phyloP scores from a whole-genome alignment of 2,797 vertebrate genomes.

The Pipistrellus pipistrellus region DNA sequence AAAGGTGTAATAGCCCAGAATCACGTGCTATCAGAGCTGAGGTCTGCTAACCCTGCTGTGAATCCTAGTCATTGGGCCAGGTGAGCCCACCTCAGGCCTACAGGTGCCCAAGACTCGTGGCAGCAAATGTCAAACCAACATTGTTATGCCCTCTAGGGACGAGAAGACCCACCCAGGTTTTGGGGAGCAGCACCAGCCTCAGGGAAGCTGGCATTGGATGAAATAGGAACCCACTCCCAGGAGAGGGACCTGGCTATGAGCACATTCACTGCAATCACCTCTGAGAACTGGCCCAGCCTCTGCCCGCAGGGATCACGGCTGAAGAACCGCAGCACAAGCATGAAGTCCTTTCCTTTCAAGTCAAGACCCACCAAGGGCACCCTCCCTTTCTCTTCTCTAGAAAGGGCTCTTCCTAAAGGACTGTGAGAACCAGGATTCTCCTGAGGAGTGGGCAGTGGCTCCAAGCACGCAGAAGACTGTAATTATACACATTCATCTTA shows the following conservation, averaged over 20 bases:
- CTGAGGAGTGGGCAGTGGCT: background rate
- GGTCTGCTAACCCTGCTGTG: background rate
- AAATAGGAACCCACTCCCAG: background rate
- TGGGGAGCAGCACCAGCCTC: background rate
- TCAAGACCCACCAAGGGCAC: background rate
- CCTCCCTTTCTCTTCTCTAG: background rate
- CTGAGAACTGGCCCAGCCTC: background rate
- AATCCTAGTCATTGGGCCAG: background rate
- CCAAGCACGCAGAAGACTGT: conserved; percentile 25
- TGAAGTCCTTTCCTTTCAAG: rapidly evolving
- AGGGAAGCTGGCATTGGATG: background rate
- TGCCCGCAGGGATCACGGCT: background rate
- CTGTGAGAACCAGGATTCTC: background rate
- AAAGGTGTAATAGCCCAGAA: background rate
- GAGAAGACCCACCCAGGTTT: background rate
- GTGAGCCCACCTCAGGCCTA: rapidly evolving
- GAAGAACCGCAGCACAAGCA: rapidly evolving
- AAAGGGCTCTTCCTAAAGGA: background rate
- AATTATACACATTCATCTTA: background rate
- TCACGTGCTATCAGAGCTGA: background rate
- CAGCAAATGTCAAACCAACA: background rate
- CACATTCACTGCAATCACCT: background rate
- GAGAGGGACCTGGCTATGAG: background rate
- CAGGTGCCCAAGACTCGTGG: background rate
- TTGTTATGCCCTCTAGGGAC: background rate